A percentile compares a stretch with the other conserved stretches of the same genome.
Evolutionary conservation across 2,888 invertebrate genomes (phyloP).

Genomic region (Lissocephala sabroskyi): DNA sequence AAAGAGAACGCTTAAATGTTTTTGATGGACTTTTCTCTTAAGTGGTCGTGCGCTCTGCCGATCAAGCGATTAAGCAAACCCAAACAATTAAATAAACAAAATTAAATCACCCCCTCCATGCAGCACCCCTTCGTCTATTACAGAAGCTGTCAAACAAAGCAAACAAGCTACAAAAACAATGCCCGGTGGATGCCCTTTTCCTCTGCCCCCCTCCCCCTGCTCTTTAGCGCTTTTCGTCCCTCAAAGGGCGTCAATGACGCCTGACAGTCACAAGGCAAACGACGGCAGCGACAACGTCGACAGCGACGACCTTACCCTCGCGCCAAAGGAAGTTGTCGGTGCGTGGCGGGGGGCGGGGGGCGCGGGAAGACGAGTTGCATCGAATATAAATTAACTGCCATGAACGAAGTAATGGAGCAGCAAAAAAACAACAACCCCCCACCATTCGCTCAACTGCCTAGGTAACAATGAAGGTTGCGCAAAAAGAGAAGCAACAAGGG

Average conservation of each 20-base stretch:
- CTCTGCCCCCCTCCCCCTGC: too few species aligned
- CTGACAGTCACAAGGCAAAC: conserved; percentile 19
- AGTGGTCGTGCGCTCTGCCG: too few species aligned
- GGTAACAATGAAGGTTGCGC: conserved; percentile 36
- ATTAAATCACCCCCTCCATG: too few species aligned
- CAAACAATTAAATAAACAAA: too few species aligned
- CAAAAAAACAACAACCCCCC: conserved; percentile 29
- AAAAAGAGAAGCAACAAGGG: conserved; percentile 33
- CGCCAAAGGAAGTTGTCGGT: too few species aligned
- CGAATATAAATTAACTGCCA: conserved; percentile 58
- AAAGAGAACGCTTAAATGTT: too few species aligned
- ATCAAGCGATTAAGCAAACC: too few species aligned
- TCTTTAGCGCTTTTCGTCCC: too few species aligned
- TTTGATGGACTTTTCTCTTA: too few species aligned
- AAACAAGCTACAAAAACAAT: conserved; percentile 36
- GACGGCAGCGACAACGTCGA: conserved; percentile 6
- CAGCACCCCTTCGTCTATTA: too few species aligned
- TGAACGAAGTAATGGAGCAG: conserved; percentile 53
- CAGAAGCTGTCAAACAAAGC: conserved; percentile 58
- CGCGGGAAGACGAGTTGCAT: conserved; percentile 32
- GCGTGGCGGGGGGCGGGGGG: conserved; percentile 37
- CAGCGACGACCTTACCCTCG: conserved; percentile 31
- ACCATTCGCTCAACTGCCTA: conserved; percentile 7
- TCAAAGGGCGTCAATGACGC: conserved; percentile 55
- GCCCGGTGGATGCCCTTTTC: too few species aligned